Evolutionary conservation across 2,888 invertebrate genomes (phyloP).

Genomic region (Lamproptera curius): DNA sequence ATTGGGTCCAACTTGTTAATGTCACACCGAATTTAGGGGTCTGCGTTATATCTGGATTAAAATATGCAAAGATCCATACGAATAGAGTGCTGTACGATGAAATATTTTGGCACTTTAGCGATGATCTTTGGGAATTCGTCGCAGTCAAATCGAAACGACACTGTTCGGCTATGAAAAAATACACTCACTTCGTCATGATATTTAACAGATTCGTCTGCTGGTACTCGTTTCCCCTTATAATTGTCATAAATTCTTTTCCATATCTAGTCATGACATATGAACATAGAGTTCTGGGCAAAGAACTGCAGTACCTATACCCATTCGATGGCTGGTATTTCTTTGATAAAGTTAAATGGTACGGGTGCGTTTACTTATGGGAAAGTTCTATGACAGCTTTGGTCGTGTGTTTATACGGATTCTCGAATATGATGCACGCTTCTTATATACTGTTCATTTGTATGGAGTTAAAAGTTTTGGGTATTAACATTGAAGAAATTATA

Average conservation of each 20-base stretch:
- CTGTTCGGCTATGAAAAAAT: constrained; percentile 37
- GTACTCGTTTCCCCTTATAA: constrained; percentile 40
- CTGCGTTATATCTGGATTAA: constrained; percentile 47
- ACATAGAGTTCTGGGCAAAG: constrained; percentile 36
- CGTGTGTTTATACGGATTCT: constrained; percentile 44
- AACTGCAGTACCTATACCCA: constrained; percentile 47
- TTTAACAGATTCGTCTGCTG: constrained; percentile 46
- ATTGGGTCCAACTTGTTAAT: constrained; percentile 53
- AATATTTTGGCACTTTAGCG: constrained; percentile 45
- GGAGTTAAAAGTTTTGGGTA: constrained; percentile 55
- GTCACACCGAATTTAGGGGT: constrained; percentile 60
- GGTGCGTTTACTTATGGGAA: constrained; percentile 55
- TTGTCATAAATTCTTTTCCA: constrained; percentile 50
- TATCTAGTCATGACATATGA: constrained; percentile 54
- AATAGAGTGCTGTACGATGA: constrained; percentile 41
- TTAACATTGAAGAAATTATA: constrained; percentile 41
- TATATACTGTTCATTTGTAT: constrained; percentile 52
- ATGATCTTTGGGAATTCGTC: constrained; percentile 45
- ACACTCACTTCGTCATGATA: constrained; percentile 35
- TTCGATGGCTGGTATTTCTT: constrained; percentile 68
- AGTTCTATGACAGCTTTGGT: constrained; percentile 53
- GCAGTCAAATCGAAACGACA: constrained; percentile 35
- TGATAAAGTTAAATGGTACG: constrained; percentile 56
- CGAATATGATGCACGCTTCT: constrained; percentile 48
- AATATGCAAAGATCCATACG: constrained; percentile 45